Percentiles rank a stretch among this genome's conserved stretches.
These are phyloP conservation scores for Stichodactyla helianthus DNA, from an alignment of 64 coral and sea anemone species.

Conservation along the genomic window DNA sequence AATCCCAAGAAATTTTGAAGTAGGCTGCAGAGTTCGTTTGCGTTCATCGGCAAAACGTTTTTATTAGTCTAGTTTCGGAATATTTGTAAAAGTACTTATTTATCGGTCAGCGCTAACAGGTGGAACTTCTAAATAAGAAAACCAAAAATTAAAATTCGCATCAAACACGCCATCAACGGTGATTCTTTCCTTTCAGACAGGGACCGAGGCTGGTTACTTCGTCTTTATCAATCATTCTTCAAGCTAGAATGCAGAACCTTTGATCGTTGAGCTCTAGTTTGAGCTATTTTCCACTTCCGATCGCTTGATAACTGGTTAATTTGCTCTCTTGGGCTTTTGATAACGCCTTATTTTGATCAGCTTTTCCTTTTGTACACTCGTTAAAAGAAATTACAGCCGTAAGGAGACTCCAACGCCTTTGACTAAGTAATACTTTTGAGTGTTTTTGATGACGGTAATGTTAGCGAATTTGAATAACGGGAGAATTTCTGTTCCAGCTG, in stretches of 20 bases:
- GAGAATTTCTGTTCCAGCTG: neutral
- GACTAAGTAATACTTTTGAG: neutral
- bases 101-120: neutral
- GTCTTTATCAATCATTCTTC: neutral
- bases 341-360: neutral
- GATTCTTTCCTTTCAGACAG: neutral
- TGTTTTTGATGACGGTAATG: neutral
- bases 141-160: neutral
- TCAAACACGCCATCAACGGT: neutral
- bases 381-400: neutral
- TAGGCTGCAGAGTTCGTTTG: too few species aligned
- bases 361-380: neutral
- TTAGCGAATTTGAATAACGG: neutral
- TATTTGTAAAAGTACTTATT: neutral
- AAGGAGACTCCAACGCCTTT: neutral
- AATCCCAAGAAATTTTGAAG: too few species aligned
- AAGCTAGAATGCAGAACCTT: neutral
- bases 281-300: neutral
- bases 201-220: neutral
- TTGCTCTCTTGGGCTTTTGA: neutral
- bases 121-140: neutral
- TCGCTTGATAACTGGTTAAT: neutral
- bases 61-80: neutral
- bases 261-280: neutral
- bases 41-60: neutral